Evolutionary conservation across 2,797 vertebrate species (phyloP).

Genomic region (Sebastes nivosus): DNA sequence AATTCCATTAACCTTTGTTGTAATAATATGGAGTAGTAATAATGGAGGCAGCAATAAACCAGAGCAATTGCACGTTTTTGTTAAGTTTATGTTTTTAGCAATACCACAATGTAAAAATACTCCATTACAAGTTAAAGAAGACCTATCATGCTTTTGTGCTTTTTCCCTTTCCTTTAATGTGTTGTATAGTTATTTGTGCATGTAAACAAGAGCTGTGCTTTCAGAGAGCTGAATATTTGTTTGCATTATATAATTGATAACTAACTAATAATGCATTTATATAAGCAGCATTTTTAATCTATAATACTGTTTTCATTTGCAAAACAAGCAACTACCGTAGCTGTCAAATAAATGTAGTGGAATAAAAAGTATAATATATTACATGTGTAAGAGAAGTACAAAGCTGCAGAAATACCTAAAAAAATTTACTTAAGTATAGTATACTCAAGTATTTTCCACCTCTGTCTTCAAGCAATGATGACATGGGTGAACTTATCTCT

Average conservation of each 20-base stretch:
- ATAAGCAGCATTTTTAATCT: neutral
- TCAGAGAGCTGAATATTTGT: neutral
- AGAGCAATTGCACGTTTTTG: neutral
- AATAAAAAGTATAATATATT: neutral
- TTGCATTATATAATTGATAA: neutral
- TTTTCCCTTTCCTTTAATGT: too few relatives aligned
- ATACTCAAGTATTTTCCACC: neutral
- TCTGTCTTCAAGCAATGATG: neutral
- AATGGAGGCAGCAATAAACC: neutral
- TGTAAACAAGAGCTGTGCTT: neutral
- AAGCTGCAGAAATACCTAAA: neutral
- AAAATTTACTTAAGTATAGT: neutral
- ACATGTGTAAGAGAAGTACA: neutral
- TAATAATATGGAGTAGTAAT: too few relatives aligned
- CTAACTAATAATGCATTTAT: neutral
- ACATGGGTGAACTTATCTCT: neutral
- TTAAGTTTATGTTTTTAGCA: neutral
- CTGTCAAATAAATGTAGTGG: neutral
- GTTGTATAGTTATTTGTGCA: too few relatives aligned
- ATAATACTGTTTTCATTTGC: neutral
- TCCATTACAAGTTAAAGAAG: too few relatives aligned
- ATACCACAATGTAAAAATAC: too few relatives aligned
- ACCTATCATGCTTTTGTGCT: too few relatives aligned
- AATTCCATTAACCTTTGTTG: neutral
- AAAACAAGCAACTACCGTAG: neutral